These are phyloP conservation scores for Dipodomys spectabilis DNA, from an alignment of 2,113 vertebrate species.

Conservation along the genomic window DNA sequence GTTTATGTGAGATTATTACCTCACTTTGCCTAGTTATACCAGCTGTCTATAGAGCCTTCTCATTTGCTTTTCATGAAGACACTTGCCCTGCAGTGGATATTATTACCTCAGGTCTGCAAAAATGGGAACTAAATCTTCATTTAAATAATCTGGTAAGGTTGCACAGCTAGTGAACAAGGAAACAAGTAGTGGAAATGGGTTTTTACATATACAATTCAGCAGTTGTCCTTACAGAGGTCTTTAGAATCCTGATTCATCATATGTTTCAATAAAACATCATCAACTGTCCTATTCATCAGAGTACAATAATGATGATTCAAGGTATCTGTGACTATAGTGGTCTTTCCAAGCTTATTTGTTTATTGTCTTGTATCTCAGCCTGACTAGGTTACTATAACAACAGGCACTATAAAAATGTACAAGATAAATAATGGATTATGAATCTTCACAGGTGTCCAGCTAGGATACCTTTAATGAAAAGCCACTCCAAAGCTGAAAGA, in stretches of 20 bases:
- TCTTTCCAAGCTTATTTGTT: slow-evolving; percentile 64
- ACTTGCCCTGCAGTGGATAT: background rate
- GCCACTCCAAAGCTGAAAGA: slow-evolving; percentile 63
- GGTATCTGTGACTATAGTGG: slow-evolving; percentile 35
- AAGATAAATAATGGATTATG: slow-evolving; percentile 76
- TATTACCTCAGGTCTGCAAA: slow-evolving; percentile 19
- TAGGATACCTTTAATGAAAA: slow-evolving; percentile 68
- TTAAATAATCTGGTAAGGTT: slow-evolving; percentile 51
- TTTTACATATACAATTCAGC: slow-evolving; percentile 9
- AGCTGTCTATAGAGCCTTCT: background rate
- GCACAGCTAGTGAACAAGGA: background rate
- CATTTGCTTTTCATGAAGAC: slow-evolving; percentile 28
- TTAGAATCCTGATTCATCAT: slow-evolving; percentile 46
- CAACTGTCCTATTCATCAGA: slow-evolving; percentile 35
- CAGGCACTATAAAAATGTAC: slow-evolving; percentile 59
- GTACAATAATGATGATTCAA: slow-evolving; percentile 63
- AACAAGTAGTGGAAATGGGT: background rate
- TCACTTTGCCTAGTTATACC: background rate
- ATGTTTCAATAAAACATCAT: slow-evolving; percentile 64
- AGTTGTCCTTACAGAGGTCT: background rate
- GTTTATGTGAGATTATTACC: background rate
- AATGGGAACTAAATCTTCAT: slow-evolving; percentile 7
- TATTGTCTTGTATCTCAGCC: slow-evolving; percentile 61
- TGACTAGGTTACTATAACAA: slow-evolving; percentile 71
- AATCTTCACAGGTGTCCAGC: slow-evolving; percentile 71